Evolutionary conservation across 2,888 invertebrate species (phyloP), one percentile per base, ranked within the genome.

Genomic region (Ferdinandea cuprea): DNA sequence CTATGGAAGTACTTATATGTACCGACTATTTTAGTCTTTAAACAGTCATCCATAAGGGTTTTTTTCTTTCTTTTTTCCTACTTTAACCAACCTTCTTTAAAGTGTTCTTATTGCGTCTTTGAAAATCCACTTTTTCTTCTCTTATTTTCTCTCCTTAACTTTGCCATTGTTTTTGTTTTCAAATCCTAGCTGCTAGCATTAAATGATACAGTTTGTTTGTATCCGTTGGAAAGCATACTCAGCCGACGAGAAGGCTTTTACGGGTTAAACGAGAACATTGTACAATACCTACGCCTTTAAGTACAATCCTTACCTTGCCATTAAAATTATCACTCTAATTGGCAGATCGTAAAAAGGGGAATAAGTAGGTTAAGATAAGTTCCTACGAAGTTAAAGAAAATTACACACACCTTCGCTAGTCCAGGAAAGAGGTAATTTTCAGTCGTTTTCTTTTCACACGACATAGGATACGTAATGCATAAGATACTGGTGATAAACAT

Each of bases 301-400:
- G 54, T 59, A 30, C 61, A 35, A 69, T 69, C 59, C 52, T 61
- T 61, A 54, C 76, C 69, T 46, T 40, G 59, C 58, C 58, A 59
- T 76, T 48, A 69, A 56, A 69, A 44, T 56, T n/a, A 54, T 63
- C 30, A 46, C 44, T 54, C 37, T 77, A 69, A 69, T 77, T 77
- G 63, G 48, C 32, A 63, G 15, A 42, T 61, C 21, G 46, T 46
- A 37, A 44, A 59, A 68, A 44, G 8, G 17, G n/a, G 11, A 30
- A 25, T 17, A 40, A 48, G 17, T 32, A 30, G 61, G n/a, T n/a
- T n/a, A n/a, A n/a, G n/a, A n/a, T n/a, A n/a, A n/a, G n/a, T n/a
- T n/a, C n/a, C n/a, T n/a, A n/a, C n/a, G n/a, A n/a, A n/a, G n/a
- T n/a, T n/a, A n/a, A 21, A 15, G 17, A 13, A 15, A 11, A 21